A percentile compares a stretch with the other conserved stretches of the same genome.
phyloP scores from a whole-genome alignment of 2,888 invertebrate species.

The Drymonia ruficornis region DNA sequence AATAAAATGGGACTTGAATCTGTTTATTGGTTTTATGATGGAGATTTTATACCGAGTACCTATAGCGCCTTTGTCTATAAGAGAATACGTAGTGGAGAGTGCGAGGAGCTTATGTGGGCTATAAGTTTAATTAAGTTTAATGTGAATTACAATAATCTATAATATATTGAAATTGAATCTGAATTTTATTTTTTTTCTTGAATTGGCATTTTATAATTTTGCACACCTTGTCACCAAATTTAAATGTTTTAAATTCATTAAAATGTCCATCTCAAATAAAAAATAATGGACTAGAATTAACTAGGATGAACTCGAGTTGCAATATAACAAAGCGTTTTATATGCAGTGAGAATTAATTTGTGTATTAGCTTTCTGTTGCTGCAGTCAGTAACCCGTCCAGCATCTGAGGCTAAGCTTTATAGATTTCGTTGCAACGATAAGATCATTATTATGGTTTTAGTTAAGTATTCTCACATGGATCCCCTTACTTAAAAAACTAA shows the following conservation, averaged over 20 bases:
- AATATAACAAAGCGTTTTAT: not conserved
- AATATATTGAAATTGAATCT: conserved; percentile 85
- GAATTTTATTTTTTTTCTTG: conserved; percentile 82
- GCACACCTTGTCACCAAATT: conserved; percentile 45
- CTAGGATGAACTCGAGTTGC: not conserved
- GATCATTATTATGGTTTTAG: too few relatives aligned
- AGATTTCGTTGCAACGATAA: too few relatives aligned
- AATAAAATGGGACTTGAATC: conserved; percentile 85
- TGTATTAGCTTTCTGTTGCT: too few relatives aligned
- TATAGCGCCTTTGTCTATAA: conserved; percentile 81
- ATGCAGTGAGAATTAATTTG: not conserved
- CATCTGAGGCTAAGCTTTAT: too few relatives aligned
- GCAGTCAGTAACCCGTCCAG: too few relatives aligned
- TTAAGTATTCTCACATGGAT: too few relatives aligned
- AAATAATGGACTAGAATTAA: not conserved
- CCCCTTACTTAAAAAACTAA: too few relatives aligned
- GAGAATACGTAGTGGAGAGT: conserved; percentile 73
- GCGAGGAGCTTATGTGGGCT: conserved; percentile 83
- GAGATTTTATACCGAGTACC: conserved; percentile 84
- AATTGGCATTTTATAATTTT: conserved; percentile 75
- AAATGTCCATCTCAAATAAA: not conserved
- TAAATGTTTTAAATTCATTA: conserved; percentile 11
- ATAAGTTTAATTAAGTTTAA: conserved; percentile 84
- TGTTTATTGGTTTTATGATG: conserved; percentile 84
- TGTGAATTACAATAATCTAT: conserved; percentile 85